Conservation (phyloP, 2,888 invertebrate species). For the Amblyjoppa fuscipennis region DNA sequence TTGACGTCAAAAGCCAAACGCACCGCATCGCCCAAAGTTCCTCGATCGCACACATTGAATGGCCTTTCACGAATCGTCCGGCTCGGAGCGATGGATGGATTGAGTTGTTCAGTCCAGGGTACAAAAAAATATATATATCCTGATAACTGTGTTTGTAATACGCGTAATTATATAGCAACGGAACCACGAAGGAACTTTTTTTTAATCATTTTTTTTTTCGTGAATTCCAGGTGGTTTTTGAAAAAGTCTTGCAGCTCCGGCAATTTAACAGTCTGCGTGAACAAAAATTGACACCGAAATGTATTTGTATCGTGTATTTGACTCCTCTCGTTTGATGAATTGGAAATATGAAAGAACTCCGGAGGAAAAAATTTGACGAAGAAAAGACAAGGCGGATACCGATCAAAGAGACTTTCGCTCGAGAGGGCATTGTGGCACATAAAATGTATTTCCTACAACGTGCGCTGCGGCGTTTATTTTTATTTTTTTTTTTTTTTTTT, state of each 20-base stretch:
- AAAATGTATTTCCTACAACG: background rate
- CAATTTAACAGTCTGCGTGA: too few relatives aligned
- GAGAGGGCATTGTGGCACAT: too few relatives aligned
- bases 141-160: background rate
- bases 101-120: conserved; percentile 6
- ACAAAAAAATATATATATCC: background rate
- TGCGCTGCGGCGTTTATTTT: background rate
- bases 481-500: background rate
- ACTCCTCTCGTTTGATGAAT: background rate
- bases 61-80: conserved; percentile 38
- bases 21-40: too few relatives aligned
- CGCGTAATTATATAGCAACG: background rate
- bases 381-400: background rate
- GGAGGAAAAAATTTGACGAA: background rate
- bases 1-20: background rate
- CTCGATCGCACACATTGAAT: conserved; percentile 17
- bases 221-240: background rate
- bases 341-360: background rate
- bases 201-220: background rate
- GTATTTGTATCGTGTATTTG: background rate
- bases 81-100: background rate
- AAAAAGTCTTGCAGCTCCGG: background rate
- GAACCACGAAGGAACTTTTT: background rate
- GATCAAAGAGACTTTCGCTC: background rate
- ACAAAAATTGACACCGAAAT: background rate